A percentile compares a stretch with the other conserved stretches of the same genome.
Evolutionary conservation across 2,797 vertebrate genomes (phyloP).

Genomic region (Antrozous pallidus): DNA sequence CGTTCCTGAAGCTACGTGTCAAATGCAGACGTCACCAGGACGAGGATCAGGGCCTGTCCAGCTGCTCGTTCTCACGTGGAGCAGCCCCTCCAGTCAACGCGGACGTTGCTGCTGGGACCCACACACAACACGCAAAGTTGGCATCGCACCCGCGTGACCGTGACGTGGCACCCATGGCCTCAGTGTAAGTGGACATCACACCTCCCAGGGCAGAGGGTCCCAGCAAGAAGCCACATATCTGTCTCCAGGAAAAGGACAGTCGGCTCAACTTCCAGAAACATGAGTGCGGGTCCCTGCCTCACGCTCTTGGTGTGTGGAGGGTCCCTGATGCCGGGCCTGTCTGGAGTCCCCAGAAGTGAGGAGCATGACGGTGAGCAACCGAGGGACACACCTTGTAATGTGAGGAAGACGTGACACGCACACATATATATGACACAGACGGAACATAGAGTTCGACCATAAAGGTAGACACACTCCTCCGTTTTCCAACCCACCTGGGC

Average conservation of each 20-base stretch:
- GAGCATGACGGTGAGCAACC: rapidly evolving
- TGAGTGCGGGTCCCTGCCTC: neutral
- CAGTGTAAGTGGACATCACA: neutral
- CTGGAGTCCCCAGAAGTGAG: neutral
- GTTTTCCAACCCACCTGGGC: rapidly evolving
- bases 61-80: neutral
- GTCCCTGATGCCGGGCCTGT: neutral
- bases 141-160: neutral
- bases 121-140: rapidly evolving
- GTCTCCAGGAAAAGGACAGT: neutral
- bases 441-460: neutral
- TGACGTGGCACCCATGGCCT: neutral
- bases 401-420: neutral
- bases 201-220: neutral
- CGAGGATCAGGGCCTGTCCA: neutral
- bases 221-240: neutral
- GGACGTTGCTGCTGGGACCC: neutral
- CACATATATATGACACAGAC: neutral
- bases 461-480: no score
- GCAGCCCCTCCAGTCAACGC: rapidly evolving
- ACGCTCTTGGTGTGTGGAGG: neutral
- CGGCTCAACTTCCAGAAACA: no score
- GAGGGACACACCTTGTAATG: no score
- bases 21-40: neutral
- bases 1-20: neutral